Percentiles rank a stretch among this genome's conserved stretches.
These are phyloP conservation scores for Drosophila virilis DNA, from an alignment of 1,140 invertebrate species.

Conservation along the genomic window DNA sequence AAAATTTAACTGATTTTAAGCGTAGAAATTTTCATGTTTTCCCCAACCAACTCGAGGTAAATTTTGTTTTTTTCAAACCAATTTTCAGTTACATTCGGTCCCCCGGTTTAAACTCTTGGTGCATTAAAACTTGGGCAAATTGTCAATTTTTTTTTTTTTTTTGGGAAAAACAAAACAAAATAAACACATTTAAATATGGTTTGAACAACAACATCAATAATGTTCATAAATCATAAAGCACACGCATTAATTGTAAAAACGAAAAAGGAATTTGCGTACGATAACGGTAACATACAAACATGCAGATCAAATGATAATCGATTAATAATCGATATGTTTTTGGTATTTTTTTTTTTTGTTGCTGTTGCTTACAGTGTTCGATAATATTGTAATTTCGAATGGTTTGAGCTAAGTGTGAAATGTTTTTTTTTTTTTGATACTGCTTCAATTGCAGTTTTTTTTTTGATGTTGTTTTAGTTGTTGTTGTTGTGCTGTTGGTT, in stretches of 20 bases:
- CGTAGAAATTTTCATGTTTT: conserved; percentile 18
- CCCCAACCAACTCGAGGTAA: background rate
- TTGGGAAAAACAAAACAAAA: conserved; percentile 7
- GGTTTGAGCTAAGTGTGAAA: conserved; percentile 63
- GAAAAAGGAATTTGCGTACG: conserved; percentile 27
- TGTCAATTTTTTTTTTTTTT: conserved; percentile 12
- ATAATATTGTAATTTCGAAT: conserved; percentile 48
- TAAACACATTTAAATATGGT: conserved; percentile 5
- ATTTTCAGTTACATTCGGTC: conserved; percentile 14
- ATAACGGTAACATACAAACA: conserved; percentile 43
- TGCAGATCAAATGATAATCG: conserved; percentile 62
- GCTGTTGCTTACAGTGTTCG: conserved; percentile 73
- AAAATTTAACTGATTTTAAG: background rate
- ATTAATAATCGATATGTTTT: conserved; percentile 53
- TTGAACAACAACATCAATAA: conserved; percentile 19
- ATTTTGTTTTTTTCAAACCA: background rate
- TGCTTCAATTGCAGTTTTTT: conserved; percentile 50
- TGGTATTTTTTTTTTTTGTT: conserved; percentile 50
- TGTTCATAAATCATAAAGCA: background rate
- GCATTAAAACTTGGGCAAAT: conserved; percentile 33
- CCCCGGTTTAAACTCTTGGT: conserved; percentile 30
- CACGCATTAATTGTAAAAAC: conserved; percentile 8
- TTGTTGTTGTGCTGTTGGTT: conserved; percentile 46
- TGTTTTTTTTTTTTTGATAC: conserved; percentile 52
- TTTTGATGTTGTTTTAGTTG: conserved; percentile 41